Percentiles rank a stretch among this genome's conserved stretches.
phyloP scores from a whole-genome alignment of 2,888 invertebrate genomes.

The Nemotelus pantherinus region DNA sequence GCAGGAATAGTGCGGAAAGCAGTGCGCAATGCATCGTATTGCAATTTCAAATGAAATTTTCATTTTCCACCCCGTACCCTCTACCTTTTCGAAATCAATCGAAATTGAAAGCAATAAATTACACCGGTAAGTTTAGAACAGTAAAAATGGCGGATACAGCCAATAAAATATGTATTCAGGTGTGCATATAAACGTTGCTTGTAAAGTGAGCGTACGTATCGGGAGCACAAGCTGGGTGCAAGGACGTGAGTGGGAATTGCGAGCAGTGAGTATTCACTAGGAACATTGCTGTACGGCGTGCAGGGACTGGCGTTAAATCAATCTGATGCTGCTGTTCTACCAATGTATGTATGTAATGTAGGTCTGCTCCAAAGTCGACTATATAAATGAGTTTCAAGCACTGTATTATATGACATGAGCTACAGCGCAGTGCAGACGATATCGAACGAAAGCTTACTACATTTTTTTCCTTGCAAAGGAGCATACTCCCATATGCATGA shows the following conservation, averaged over 20 bases:
- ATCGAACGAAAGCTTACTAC: neutral
- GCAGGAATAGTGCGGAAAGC: too few species aligned
- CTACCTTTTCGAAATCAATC: slow-evolving; percentile 37
- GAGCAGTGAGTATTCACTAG: neutral
- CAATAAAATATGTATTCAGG: slow-evolving; percentile 32
- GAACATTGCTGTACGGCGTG: neutral
- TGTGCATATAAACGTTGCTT: neutral
- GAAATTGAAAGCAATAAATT: slow-evolving; percentile 39
- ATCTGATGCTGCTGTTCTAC: neutral
- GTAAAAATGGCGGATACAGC: slow-evolving; percentile 21
- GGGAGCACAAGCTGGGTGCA: neutral
- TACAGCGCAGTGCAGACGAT: slow-evolving; percentile 7
- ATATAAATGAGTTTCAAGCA: neutral
- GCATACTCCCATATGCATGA: too few species aligned
- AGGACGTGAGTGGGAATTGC: neutral
- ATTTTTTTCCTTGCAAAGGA: too few species aligned
- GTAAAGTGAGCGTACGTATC: neutral
- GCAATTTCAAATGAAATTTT: slow-evolving; percentile 25
- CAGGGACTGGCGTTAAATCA: neutral
- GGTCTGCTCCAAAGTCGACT: too few species aligned
- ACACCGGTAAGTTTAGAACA: slow-evolving; percentile 22
- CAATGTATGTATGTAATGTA: too few species aligned
- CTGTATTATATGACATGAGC: neutral
- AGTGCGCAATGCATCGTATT: neutral
- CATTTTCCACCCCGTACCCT: neutral